Percentiles rank a stretch among this genome's conserved stretches.
phyloP scores from a whole-genome alignment of 2,113 vertebrate species.

The Tenebrosternarchus preto region DNA sequence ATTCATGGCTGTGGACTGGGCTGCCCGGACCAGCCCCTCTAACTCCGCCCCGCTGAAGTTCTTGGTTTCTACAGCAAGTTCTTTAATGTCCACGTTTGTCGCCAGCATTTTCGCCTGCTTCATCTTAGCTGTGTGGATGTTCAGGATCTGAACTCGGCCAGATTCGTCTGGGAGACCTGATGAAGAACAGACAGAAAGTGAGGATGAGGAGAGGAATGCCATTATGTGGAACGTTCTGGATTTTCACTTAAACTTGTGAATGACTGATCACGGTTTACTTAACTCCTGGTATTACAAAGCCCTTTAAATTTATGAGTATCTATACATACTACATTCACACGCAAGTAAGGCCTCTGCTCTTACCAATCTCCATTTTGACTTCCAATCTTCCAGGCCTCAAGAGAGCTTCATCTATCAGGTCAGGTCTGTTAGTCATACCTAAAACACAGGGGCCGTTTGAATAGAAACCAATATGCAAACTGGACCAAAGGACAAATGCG shows the following conservation, averaged over 20 bases:
- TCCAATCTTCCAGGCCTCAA: slow-evolving; percentile 92
- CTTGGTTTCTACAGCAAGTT: slow-evolving; percentile 90
- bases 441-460: slow-evolving; percentile 38
- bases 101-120: slow-evolving; percentile 82
- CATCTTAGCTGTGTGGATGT: slow-evolving; percentile 94
- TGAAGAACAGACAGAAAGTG: background rate
- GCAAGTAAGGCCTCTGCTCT: slow-evolving; percentile 43
- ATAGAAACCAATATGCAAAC: background rate
- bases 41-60: slow-evolving; percentile 96
- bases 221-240: background rate
- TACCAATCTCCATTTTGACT: slow-evolving; percentile 99
- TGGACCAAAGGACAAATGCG: background rate
- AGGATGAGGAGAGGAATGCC: background rate
- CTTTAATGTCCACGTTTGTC: slow-evolving; percentile 82
- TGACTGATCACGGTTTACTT: background rate
- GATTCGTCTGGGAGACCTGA: slow-evolving; percentile 91
- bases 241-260: background rate
- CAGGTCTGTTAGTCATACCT: slow-evolving; percentile 99
- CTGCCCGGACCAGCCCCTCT: slow-evolving; percentile 92
- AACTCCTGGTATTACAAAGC: too few species aligned
- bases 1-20: slow-evolving; percentile 97
- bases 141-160: slow-evolving; percentile 89
- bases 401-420: slow-evolving; percentile 95
- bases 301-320: too few species aligned
- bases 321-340: too few species aligned